Evolutionary conservation across 2,888 invertebrate species (phyloP).

Genomic region (Brassicogethes aeneus): DNA sequence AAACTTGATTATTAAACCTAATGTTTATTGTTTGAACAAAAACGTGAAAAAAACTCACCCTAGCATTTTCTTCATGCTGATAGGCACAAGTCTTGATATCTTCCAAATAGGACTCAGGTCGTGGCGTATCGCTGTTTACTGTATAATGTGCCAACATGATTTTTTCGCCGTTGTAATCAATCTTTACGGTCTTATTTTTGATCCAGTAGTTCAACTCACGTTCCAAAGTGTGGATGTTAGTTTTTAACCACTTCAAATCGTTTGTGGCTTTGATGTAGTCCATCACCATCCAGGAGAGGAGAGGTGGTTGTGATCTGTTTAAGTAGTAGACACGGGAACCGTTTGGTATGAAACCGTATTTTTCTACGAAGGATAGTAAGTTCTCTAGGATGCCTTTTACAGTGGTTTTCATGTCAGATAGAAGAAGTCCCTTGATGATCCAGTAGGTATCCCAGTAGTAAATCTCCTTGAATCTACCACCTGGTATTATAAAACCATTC

Average conservation of each 20-base stretch:
- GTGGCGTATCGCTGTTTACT: constrained; percentile 54
- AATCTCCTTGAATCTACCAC: constrained; percentile 63
- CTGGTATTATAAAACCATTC: constrained; percentile 57
- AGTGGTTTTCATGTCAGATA: constrained; percentile 67
- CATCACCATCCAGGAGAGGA: constrained; percentile 62
- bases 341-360: constrained; percentile 56
- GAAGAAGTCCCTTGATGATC: constrained; percentile 71
- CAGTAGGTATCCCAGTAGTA: constrained; percentile 89
- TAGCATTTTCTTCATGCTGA: constrained; percentile 15
- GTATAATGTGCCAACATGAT: constrained; percentile 53
- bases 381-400: constrained; percentile 70
- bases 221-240: constrained; percentile 50
- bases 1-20: no score
- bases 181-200: constrained; percentile 45
- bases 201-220: constrained; percentile 60
- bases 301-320: constrained; percentile 61
- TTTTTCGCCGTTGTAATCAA: constrained; percentile 42
- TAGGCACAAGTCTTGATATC: constrained; percentile 46
- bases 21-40: no score
- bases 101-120: constrained; percentile 67
- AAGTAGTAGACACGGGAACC: constrained; percentile 71
- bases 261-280: constrained; percentile 43
- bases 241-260: constrained; percentile 53
- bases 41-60: no score
- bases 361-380: constrained; percentile 58